Base-by-base conservation (phyloP, 2,888 invertebrate species). In the Dasypolia templi region DNA sequence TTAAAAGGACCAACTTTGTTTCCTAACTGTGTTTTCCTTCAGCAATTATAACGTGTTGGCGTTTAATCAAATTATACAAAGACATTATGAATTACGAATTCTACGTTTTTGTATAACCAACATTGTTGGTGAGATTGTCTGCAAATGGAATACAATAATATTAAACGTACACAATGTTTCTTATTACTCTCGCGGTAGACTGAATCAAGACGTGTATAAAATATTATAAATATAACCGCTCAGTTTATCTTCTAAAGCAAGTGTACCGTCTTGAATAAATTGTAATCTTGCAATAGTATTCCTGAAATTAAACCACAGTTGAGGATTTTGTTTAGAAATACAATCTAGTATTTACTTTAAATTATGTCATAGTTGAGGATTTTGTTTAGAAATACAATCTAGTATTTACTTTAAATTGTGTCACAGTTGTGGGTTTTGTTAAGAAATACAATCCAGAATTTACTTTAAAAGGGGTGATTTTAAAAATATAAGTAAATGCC, bases 131-230 rank as follows among this genome's bases (percentile, higher is more conserved):
- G 51, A 64, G 29, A 63, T 79, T 72, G 26, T 51, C 22, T 76
- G 32, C n/a, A 51, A 65, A 80, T 56, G 4, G 35, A 72, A 55
- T 35, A 46, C 32, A 65, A 66, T 74, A 29, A 74, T 51, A 63
- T 56, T 26, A 39, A 61, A 73, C 22, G 26, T 56, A 46, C 44
- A 35, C 19, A 49, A 46, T 35, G 11, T 61, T 29, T 62, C n/a
- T 46, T 65, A 46, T 81, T 62, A 44, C 53, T 42, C 29, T n/a
- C 58, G 22, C 39, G 29, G 46, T 17, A 46, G 17, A 63, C 17
- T 46, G 14, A 22, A 53, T 51, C 12, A 58, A 32, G 39, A 58
- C 58, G 44, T 63, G 35, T 32, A n/a, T 32, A 3, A 19, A 39
- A 64, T 64, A 64, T 51, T 64, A n/a, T 19, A 19, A 63, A 63